phyloP scores from a whole-genome alignment of 2,888 invertebrate species.

The Melieria crassipennis region DNA sequence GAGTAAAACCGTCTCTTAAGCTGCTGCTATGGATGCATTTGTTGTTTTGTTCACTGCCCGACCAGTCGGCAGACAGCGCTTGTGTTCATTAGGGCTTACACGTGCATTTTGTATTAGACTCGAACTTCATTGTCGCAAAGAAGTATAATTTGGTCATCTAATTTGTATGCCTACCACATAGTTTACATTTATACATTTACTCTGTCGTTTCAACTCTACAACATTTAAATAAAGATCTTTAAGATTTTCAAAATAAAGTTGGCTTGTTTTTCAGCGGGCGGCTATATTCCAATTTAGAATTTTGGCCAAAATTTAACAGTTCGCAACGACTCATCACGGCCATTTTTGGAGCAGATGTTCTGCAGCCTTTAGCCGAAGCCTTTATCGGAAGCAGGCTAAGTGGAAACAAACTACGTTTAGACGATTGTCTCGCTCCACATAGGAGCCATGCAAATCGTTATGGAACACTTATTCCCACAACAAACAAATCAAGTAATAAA shows the following conservation, averaged over 20 bases:
- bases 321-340: background rate
- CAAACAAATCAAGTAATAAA: background rate
- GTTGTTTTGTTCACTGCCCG: no score
- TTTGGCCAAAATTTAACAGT: background rate
- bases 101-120: no score
- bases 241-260: slow-evolving; percentile 9
- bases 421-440: no score
- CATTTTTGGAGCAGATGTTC: background rate
- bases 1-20: no score
- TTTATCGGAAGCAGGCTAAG: background rate
- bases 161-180: no score
- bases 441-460: no score
- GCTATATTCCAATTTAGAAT: background rate
- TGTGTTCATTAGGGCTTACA: no score
- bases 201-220: slow-evolving; percentile 6
- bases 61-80: no score
- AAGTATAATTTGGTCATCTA: no score
- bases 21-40: no score
- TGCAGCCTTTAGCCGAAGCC: background rate
- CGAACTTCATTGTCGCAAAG: no score
- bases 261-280: background rate
- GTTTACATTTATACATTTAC: slow-evolving; percentile 4
- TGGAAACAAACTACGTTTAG: background rate
- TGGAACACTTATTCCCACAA: no score
- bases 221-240: slow-evolving; percentile 31